Conservation (phyloP, 1,140 invertebrate genomes). For the Drosophila baimaii region DNA sequence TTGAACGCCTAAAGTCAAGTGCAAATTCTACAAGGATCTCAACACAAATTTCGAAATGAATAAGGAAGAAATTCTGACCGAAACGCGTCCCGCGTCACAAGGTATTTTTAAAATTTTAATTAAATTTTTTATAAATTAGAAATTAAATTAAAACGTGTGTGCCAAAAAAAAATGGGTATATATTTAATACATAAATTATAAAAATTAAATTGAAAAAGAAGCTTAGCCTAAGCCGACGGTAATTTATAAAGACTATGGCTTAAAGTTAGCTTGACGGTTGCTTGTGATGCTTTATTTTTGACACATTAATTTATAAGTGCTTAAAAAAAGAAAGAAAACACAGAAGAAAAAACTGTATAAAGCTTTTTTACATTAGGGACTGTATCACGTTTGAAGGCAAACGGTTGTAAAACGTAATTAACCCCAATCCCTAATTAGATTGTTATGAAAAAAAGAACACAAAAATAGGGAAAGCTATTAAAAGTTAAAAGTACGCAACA, state of each 20-base stretch:
- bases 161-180: background rate
- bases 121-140: background rate
- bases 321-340: background rate
- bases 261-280: too few species aligned
- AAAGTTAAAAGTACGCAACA: background rate
- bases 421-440: constrained; percentile 6
- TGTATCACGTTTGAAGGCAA: constrained; percentile 26
- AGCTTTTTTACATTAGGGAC: background rate
- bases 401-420: constrained; percentile 64
- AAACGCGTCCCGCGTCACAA: constrained; percentile 75
- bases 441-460: background rate
- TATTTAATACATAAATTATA: background rate
- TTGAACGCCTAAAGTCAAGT: constrained; percentile 1
- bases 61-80: constrained; percentile 68
- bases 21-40: background rate
- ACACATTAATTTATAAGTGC: background rate
- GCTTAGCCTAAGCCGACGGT: too few species aligned
- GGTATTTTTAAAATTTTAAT: constrained; percentile 38
- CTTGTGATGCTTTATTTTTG: background rate
- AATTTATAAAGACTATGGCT: too few species aligned
- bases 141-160: background rate
- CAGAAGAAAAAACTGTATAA: background rate
- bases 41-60: constrained; percentile 52
- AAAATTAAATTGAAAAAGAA: too few species aligned
- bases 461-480: constrained; percentile 1